Conservation (phyloP, 2,797 vertebrate species). For the Rhyacichthys aspro region DNA sequence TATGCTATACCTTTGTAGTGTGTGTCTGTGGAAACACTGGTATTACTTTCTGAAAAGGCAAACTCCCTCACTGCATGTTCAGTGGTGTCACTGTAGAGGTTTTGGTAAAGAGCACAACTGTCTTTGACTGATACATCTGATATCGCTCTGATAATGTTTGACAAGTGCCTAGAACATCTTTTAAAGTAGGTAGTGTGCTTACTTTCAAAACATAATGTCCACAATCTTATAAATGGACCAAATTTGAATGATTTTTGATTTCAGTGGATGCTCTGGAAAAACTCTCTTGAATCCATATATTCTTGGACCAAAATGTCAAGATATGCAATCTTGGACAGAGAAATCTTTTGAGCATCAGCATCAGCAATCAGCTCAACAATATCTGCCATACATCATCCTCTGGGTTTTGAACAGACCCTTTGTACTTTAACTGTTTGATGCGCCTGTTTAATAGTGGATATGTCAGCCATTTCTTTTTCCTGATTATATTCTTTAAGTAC, state of each 20-base stretch:
- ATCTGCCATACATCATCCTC: slow-evolving; percentile 32
- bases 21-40: slow-evolving; percentile 37
- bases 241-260: slow-evolving; percentile 37
- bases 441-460: slow-evolving; percentile 13
- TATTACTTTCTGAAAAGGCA: slow-evolving; percentile 43
- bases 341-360: slow-evolving; percentile 24
- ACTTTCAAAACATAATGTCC: slow-evolving; percentile 27
- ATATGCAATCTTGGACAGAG: slow-evolving; percentile 4
- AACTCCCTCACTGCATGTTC: slow-evolving; percentile 52
- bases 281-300: slow-evolving; percentile 27
- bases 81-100: slow-evolving; percentile 40
- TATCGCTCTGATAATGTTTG: slow-evolving; percentile 22
- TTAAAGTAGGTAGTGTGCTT: slow-evolving; percentile 16
- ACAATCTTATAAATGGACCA: slow-evolving; percentile 36
- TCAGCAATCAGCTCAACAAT: slow-evolving; percentile 36
- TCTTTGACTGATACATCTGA: slow-evolving; percentile 55
- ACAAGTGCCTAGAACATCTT: slow-evolving; percentile 23
- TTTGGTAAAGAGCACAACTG: slow-evolving; percentile 44
- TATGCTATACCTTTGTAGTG: slow-evolving; percentile 47
- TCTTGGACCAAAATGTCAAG: slow-evolving; percentile 26
- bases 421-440: slow-evolving; percentile 27
- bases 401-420: slow-evolving; percentile 21
- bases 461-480: slow-evolving; percentile 8
- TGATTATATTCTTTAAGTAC: slow-evolving; percentile 29
- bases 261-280: not conserved